Evolutionary conservation across 2,888 invertebrate genomes (phyloP), one percentile per base, ranked within the genome.

Genomic region (Pseudeuparius sepicola): DNA sequence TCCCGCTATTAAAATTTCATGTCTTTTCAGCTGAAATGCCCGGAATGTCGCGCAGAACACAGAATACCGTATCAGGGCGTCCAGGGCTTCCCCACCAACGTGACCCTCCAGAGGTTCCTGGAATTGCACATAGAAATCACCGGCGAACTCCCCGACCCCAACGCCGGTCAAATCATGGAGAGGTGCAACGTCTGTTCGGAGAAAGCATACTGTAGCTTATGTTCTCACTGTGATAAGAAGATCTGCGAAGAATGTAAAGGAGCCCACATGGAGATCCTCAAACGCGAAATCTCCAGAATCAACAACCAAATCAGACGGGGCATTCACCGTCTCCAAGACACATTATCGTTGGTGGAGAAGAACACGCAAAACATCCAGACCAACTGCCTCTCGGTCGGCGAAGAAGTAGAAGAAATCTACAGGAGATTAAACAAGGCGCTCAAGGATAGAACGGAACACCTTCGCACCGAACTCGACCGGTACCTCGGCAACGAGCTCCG

Each of bases 31-130:
- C 87, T 94, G 42, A 92, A 92, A 73, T 96, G 96, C 70, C 96
- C 96, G 57, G 94, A 96, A 77, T 96, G 96, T 63, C 79, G 94
- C 43, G 90, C 92, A 39, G 94, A 94, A 66, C 94, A 94, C 68
- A 76, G 92, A 49, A 90, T 94, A 55, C 93, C 94, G 26, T 90
- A 90, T 65, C 88, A 88, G 66, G 94, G 94, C 25, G 83, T 89
- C 4, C 85, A 87, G 58, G 88, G 88, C 42, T 94, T 89, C 61
- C 94, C 94, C 33, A 93, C 90, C 58, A 96, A 96, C 66, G 90
- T 94, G 23, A 96, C 94, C 39, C 71, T 96, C 30, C 87, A 90
- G 63, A 74, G 93, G 52, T 96, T 96, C 64, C 70, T 96, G 54
- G 94, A 94, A 59, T 72, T 96, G 39, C 92, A 93, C 59, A 85